Conservation (phyloP, 2,797 vertebrate genomes). For the Holocentrus rufus region DNA sequence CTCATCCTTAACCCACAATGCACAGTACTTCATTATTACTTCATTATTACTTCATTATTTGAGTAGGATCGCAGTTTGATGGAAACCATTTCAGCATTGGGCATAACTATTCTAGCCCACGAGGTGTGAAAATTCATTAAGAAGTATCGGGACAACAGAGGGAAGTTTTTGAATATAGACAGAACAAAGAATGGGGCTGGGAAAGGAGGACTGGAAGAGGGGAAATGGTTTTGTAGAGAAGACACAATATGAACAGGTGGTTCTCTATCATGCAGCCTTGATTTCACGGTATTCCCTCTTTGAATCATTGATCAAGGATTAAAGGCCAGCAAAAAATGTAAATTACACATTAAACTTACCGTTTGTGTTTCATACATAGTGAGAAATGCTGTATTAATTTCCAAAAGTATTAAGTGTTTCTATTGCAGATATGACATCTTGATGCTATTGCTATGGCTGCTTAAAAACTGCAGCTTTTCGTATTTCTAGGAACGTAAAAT, state of each 20-base stretch:
- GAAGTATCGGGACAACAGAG: background rate
- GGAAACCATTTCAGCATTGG: too few species aligned
- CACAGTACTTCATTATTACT: too few species aligned
- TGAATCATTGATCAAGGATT: conserved; percentile 25
- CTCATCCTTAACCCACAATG: too few species aligned
- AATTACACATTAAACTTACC: conserved; percentile 14
- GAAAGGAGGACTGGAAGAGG: background rate
- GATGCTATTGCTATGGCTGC: too few species aligned
- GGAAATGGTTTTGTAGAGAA: background rate
- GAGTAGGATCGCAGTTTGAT: too few species aligned
- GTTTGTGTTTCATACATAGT: background rate
- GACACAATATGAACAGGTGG: background rate
- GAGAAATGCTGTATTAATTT: background rate
- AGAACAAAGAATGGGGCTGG: background rate
- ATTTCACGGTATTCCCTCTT: background rate
- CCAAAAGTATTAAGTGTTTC: background rate
- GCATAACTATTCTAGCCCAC: too few species aligned
- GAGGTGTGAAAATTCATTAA: too few species aligned
- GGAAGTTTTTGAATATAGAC: background rate
- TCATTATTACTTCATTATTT: too few species aligned
- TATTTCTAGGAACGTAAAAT: too few species aligned
- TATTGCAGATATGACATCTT: background rate
- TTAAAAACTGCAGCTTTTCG: too few species aligned
- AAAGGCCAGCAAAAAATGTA: conserved; percentile 3
- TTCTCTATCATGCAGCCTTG: background rate